phyloP scores from a whole-genome alignment of 2,113 vertebrate species.

The Acrocephalus kingi region DNA sequence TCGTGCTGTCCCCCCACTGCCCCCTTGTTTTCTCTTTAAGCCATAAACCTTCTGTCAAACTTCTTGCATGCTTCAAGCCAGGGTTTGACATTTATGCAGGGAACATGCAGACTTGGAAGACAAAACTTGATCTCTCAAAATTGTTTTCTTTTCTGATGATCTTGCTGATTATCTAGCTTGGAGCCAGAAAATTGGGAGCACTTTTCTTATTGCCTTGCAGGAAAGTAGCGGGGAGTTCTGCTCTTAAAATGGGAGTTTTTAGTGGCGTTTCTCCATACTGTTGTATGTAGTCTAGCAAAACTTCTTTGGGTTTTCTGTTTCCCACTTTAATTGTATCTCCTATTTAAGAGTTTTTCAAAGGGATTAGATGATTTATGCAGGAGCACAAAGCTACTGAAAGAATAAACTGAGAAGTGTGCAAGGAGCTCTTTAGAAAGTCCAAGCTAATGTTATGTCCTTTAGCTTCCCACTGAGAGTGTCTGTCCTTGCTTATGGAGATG shows the following conservation, averaged over 20 bases:
- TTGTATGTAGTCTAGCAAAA: not conserved
- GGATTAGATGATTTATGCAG: not conserved
- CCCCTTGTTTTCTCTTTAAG: not conserved
- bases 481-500: not conserved
- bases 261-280: not conserved
- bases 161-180: not conserved
- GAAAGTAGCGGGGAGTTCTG: not conserved
- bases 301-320: not conserved
- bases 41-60: not conserved
- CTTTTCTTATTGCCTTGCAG: not conserved
- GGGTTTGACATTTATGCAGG: not conserved
- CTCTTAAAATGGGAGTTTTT: not conserved
- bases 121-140: not conserved
- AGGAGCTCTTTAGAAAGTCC: not conserved
- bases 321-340: not conserved
- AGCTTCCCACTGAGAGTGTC: not conserved
- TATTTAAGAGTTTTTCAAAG: not conserved
- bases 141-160: not conserved
- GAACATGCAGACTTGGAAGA: not conserved
- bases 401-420: not conserved
- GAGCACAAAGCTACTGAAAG: not conserved
- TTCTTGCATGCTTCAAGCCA: not conserved
- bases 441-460: not conserved
- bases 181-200: not conserved
- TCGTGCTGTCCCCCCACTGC: rapidly evolving